Base-by-base conservation (phyloP, 2,113 vertebrate genomes). In the Poicephalus gulielmi region DNA sequence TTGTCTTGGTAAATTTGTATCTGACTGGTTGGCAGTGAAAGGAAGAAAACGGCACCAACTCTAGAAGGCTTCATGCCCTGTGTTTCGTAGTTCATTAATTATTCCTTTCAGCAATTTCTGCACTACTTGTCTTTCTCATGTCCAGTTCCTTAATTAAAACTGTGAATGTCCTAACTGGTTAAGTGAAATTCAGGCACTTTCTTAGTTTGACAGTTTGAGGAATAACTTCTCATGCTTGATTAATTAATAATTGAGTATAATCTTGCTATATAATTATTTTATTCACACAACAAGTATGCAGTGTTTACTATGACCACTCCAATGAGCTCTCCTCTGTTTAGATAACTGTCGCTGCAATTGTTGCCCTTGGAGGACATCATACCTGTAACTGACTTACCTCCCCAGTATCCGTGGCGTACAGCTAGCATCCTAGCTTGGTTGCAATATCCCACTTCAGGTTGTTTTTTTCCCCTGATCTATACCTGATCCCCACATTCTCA, bases 131-230 rank as follows among this genome's bases (percentile, higher is more conserved):
- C 90, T 92, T 96, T 95, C 64, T 75, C 0, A 1, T 75, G 92
- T 95, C 93, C 91, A 90, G 55, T 86, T 97, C 67, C 35, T 90
- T 95, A 97, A 95, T 96, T 97, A 95, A 97, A 97, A 96, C 60
- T 94, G 91, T 64, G 27, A 81, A 35, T 57, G 3, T 2, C 35
- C 10, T 59, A 47, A 86, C 13, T 28, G 4, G 3, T 39, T 84
- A 86, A 70, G 43, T 55, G 44, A 82, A 86, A 90, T 69, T 14
- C 43, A 81, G 15, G 2, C 1, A 43, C 3, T 53, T 59, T 67
- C 46, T 66, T 25, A 44, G 15, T 80, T 52, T 66, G 3, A 33
- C 15, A 59, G 15, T 49, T 69, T 77, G 44, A 73, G 10, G 17
- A 57, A 31, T 49, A 73, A 28, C 1, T 86, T 66, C 16, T 24